Percentiles rank a stretch among this genome's conserved stretches.
phyloP scores from a whole-genome alignment of 2,797 vertebrate species.

The Nannoperca obscura region DNA sequence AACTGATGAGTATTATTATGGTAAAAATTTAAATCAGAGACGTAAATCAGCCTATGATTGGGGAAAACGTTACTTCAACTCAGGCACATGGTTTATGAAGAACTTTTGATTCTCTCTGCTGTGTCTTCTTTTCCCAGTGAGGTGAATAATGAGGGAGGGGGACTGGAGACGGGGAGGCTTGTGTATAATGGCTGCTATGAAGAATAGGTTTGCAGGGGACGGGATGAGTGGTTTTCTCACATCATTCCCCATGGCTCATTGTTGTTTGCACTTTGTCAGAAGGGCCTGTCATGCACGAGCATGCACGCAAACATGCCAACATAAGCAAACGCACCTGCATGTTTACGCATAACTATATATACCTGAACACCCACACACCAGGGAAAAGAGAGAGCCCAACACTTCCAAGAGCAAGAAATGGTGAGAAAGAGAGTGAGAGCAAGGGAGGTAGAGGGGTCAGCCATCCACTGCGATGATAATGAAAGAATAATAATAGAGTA shows the following conservation, averaged over 20 bases:
- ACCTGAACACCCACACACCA: slow-evolving; percentile 28
- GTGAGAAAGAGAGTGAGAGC: slow-evolving; percentile 39
- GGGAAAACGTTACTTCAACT: slow-evolving; percentile 71
- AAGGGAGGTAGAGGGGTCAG: slow-evolving; percentile 73
- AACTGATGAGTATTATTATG: slow-evolving; percentile 80
- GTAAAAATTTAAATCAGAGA: slow-evolving; percentile 78
- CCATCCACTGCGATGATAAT: slow-evolving; percentile 82
- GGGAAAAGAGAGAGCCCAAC: slow-evolving; percentile 19
- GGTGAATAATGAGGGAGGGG: slow-evolving; percentile 41
- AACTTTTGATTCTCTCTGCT: slow-evolving; percentile 75
- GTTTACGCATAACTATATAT: slow-evolving; percentile 20
- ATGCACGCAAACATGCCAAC: slow-evolving; percentile 27
- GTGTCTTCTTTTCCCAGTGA: slow-evolving; percentile 71
- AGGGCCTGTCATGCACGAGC: slow-evolving; percentile 28
- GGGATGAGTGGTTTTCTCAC: slow-evolving; percentile 62
- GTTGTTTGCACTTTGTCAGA: slow-evolving; percentile 63
- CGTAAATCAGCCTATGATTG: slow-evolving; percentile 78
- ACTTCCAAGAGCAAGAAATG: slow-evolving; percentile 38
- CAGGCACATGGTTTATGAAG: slow-evolving; percentile 75
- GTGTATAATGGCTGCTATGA: slow-evolving; percentile 64
- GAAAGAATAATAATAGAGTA: slow-evolving; percentile 84
- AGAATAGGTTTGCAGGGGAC: slow-evolving; percentile 63
- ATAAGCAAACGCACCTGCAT: slow-evolving; percentile 15
- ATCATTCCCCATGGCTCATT: slow-evolving; percentile 66
- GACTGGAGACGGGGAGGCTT: slow-evolving; percentile 44